Percentiles rank a stretch among this genome's conserved stretches.
These are phyloP conservation scores for Dasyprocta punctata DNA, from an alignment of 2,113 vertebrate species.

Conservation along the genomic window DNA sequence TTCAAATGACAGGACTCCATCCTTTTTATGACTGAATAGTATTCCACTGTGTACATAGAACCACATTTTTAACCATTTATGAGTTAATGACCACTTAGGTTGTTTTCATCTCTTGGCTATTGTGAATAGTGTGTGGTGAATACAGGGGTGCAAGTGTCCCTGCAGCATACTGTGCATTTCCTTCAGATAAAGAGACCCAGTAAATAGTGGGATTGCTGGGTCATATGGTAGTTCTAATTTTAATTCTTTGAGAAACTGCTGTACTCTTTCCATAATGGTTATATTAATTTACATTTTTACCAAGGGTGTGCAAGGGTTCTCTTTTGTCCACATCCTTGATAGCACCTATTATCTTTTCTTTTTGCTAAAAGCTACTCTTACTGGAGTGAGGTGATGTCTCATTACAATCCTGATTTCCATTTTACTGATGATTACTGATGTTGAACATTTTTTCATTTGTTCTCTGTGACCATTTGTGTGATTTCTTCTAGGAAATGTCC, in stretches of 20 bases:
- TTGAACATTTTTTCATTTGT: background rate
- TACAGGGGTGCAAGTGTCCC: background rate
- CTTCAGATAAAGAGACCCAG: background rate
- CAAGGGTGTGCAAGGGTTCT: background rate
- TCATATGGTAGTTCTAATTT: background rate
- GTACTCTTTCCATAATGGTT: background rate
- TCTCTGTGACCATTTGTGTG: background rate
- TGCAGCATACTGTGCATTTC: background rate
- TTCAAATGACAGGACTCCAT: too few relatives aligned
- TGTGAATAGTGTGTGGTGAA: background rate
- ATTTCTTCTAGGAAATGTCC: background rate
- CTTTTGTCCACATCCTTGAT: background rate
- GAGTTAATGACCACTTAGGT: too few relatives aligned
- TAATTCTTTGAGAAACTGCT: background rate
- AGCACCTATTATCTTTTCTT: background rate
- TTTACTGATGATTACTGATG: background rate
- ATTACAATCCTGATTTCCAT: background rate
- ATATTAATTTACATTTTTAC: background rate
- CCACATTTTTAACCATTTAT: background rate
- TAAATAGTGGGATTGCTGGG: background rate
- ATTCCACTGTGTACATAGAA: background rate
- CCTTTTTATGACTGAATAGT: background rate
- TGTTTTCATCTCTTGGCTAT: too few relatives aligned
- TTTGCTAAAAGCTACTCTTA: background rate
- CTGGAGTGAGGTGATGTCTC: background rate